phyloP scores from a whole-genome alignment of 1,140 invertebrate species.

The Scaptomyza pallida region DNA sequence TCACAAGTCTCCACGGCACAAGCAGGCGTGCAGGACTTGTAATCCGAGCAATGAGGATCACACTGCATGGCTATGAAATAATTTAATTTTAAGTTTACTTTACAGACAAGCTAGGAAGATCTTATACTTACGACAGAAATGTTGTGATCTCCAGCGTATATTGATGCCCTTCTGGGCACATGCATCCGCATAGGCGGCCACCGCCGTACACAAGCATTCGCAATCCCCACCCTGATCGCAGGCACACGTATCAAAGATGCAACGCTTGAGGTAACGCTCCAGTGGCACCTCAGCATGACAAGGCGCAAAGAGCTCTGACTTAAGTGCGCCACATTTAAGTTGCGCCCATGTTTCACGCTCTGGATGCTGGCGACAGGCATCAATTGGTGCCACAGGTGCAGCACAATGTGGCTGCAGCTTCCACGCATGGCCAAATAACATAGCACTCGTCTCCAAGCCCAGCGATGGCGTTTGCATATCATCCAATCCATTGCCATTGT shows the following conservation, averaged over 20 bases:
- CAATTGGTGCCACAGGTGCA: slow-evolving; percentile 83
- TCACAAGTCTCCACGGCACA: slow-evolving; percentile 94
- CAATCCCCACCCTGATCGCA: slow-evolving; percentile 96
- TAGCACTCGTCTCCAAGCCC: slow-evolving; percentile 89
- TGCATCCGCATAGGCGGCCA: slow-evolving; percentile 93
- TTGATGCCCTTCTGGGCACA: slow-evolving; percentile 89
- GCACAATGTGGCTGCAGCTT: slow-evolving; percentile 91
- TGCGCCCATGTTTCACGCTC: slow-evolving; percentile 91
- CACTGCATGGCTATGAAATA: slow-evolving; percentile 92
- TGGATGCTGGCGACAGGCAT: slow-evolving; percentile 90
- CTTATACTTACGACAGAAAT: slow-evolving; percentile 93
- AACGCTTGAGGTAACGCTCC: slow-evolving; percentile 88
- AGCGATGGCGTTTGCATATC: slow-evolving; percentile 93
- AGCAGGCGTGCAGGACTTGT: slow-evolving; percentile 91
- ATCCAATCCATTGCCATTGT: slow-evolving; percentile 91
- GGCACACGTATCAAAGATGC: slow-evolving; percentile 92
- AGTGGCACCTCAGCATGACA: slow-evolving; percentile 93
- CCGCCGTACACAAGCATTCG: slow-evolving; percentile 93
- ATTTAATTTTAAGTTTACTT: too few species aligned
- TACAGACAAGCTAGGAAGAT: too few species aligned
- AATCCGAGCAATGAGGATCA: slow-evolving; percentile 90
- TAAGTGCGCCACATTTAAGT: slow-evolving; percentile 89
- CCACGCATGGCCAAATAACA: slow-evolving; percentile 94
- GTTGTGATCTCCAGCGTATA: slow-evolving; percentile 91
- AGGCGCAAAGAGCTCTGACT: slow-evolving; percentile 88